Conservation (phyloP, 2,797 vertebrate genomes). For the Diceros bicornis region DNA sequence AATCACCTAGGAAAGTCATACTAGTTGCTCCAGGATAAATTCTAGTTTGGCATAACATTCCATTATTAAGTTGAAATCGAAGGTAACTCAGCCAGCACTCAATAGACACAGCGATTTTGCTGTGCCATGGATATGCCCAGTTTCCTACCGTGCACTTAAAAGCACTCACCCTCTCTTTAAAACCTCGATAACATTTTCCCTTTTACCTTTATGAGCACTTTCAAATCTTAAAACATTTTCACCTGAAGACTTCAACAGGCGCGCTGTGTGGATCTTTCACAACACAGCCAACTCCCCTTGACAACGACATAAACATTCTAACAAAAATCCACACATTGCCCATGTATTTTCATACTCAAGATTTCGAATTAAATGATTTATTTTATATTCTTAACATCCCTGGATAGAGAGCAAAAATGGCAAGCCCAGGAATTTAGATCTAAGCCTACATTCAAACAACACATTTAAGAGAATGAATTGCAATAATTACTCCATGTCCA, state of each 20-base stretch:
- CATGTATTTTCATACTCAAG: background rate
- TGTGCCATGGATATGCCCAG: background rate
- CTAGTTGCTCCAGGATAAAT: background rate
- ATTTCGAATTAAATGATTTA: background rate
- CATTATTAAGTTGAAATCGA: background rate
- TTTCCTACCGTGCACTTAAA: background rate
- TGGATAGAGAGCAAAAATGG: background rate
- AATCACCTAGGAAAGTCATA: background rate
- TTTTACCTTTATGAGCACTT: background rate
- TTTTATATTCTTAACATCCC: background rate
- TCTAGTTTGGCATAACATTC: background rate
- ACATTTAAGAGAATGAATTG: background rate
- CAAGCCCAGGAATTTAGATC: background rate
- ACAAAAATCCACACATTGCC: background rate
- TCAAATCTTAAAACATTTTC: conserved; percentile 23
- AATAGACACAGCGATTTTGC: background rate
- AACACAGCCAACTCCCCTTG: background rate
- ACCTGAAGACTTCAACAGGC: background rate
- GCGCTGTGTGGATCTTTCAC: background rate
- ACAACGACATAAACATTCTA: background rate
- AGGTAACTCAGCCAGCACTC: background rate
- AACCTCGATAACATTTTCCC: background rate
- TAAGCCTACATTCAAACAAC: background rate
- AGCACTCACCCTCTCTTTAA: background rate
- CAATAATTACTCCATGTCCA: background rate